Evolutionary conservation across 2,113 vertebrate genomes (phyloP).

Genomic region (Numida meleagris): DNA sequence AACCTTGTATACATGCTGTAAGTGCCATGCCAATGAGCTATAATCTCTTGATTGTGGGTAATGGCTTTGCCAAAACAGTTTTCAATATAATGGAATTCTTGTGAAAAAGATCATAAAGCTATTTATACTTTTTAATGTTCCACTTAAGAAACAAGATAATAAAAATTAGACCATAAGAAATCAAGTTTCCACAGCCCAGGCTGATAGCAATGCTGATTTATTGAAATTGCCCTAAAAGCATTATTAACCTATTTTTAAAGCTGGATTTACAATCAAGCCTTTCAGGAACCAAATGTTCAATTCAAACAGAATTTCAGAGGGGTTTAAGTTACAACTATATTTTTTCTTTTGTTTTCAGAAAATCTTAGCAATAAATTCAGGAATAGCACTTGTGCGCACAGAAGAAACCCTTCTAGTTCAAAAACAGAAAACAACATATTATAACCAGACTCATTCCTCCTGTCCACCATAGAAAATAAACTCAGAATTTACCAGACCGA

Average conservation of each 20-base stretch:
- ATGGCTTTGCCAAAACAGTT: not conserved
- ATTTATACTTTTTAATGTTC: not conserved
- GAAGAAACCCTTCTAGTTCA: not conserved
- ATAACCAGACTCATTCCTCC: not conserved
- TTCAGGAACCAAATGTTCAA: not conserved
- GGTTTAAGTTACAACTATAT: not conserved
- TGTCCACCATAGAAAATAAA: not conserved
- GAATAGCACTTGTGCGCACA: not conserved
- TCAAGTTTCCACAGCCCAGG: not conserved
- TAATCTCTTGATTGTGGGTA: not conserved
- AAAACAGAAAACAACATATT: not conserved
- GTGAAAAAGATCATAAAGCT: not conserved
- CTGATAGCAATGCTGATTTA: not conserved
- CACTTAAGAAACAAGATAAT: not conserved
- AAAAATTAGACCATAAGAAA: not conserved
- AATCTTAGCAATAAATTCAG: not conserved
- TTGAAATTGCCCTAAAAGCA: not conserved
- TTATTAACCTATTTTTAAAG: not conserved
- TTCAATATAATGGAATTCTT: not conserved
- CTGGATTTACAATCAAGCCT: not conserved
- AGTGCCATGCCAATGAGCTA: not conserved
- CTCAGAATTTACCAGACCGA: not conserved
- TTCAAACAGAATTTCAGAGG: not conserved
- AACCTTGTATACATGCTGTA: not conserved
- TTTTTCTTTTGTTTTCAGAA: not conserved